Evolutionary conservation across 2,888 invertebrate genomes (phyloP).

Genomic region (Leptinotarsa juncta): DNA sequence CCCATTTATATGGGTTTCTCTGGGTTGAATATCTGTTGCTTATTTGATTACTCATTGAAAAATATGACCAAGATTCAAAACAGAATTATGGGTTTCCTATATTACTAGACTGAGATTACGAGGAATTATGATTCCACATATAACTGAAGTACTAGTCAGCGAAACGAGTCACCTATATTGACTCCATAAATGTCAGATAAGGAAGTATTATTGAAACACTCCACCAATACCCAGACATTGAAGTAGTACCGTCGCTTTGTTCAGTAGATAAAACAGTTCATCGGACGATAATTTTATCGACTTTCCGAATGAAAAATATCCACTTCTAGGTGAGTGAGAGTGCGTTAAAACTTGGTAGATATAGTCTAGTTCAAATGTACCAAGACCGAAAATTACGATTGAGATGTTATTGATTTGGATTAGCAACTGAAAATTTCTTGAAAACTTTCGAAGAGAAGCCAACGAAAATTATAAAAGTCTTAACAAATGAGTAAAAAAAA

Average conservation of each 20-base stretch:
- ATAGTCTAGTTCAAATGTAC: background rate
- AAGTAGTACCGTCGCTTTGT: constrained; percentile 24
- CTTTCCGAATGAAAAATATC: background rate
- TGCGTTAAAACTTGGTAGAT: background rate
- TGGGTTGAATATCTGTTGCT: too few relatives aligned
- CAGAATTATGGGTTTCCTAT: too few relatives aligned
- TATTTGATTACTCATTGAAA: too few relatives aligned
- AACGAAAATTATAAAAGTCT: too few relatives aligned
- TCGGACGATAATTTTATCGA: constrained; percentile 26
- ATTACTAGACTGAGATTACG: too few relatives aligned
- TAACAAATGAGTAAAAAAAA: too few relatives aligned
- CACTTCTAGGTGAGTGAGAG: background rate
- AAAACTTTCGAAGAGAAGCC: too few relatives aligned
- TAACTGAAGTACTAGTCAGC: constrained; percentile 15
- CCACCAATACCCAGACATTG: constrained; percentile 8
- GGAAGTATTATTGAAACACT: background rate
- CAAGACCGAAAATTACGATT: too few relatives aligned
- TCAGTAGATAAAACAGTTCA: constrained; percentile 28
- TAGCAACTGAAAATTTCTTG: too few relatives aligned
- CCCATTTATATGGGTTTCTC: too few relatives aligned
- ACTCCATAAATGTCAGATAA: constrained; percentile 7
- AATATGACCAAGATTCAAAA: too few relatives aligned
- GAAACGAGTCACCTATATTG: constrained; percentile 41
- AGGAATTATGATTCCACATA: too few relatives aligned
- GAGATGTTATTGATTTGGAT: background rate